Base-by-base conservation (phyloP, 2,113 vertebrate genomes). In the Myotis davidii region DNA sequence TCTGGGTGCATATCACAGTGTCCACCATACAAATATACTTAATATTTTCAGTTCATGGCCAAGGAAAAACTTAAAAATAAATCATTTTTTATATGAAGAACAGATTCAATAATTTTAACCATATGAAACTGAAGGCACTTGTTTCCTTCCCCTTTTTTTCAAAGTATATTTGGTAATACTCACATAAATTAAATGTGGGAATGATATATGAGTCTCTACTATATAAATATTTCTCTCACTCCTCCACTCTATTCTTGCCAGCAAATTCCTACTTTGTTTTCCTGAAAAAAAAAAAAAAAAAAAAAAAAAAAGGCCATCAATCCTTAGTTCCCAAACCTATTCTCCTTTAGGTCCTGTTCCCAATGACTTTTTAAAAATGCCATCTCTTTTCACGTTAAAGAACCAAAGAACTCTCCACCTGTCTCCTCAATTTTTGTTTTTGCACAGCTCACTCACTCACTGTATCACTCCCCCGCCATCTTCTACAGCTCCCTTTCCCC, bases 191-290 rank as follows among this genome's bases (percentile, higher is more conserved):
- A 90, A 96, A 91, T 74, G 21, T 52, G 13, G 67, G 45, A 74
- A 56, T 96, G 61, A 94, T 85, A 50, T 52, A 91, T 45, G 13
- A 93, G 85, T 82, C 27, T 85, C 29, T 34, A 88, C 73, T 85
- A 32, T n/a, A 73, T 77, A 96, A 94, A 89, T 65, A 84, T 56
- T 93, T 96, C 73, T 93, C 72, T 86, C 50, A 88, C 34, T 65
- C 25, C 9, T 88, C 67, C 67, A 83, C 86, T 88, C 92, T 61
- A 52, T 78, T 92, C 72, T 90, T 92, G 73, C 72, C 82, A 73
- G 18, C 7, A 90, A 88, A 78, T 90, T 85, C 76, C 59, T 90
- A 34, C 59, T 45, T 89, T 69, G 54, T 77, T 61, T 84, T 81
- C 21, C 23, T 83, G 7, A 1, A 92, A 39, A 72, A 9, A 54